A percentile compares a stretch with the other conserved stretches of the same genome.
These are phyloP conservation scores for Caenorhabditis sp. DNA, from an alignment of 2,888 invertebrate genomes.

Conservation along the genomic window DNA sequence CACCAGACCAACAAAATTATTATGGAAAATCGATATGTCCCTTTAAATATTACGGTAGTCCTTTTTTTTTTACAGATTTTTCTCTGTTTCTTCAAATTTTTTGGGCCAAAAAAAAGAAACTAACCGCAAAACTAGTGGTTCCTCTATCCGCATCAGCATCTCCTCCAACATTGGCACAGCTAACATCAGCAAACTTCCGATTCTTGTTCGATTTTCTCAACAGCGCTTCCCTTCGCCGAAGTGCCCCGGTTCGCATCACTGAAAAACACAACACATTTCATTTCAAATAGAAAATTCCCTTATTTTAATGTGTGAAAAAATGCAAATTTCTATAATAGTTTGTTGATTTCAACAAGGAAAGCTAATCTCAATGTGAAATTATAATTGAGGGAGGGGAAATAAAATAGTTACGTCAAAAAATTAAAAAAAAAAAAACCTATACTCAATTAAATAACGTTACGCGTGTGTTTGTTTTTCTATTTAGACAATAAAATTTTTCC, in stretches of 20 bases:
- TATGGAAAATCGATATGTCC: too few species aligned
- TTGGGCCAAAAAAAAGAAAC: not conserved
- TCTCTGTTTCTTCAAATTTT: not conserved
- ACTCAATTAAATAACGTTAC: too few species aligned
- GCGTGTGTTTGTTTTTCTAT: too few species aligned
- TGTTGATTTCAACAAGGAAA: too few species aligned
- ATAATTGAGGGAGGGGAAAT: too few species aligned
- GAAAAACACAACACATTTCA: not conserved
- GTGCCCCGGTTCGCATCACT: not conserved
- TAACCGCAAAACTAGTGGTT: not conserved
- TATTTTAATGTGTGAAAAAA: not conserved
- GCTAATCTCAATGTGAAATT: too few species aligned
- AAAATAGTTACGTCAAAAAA: too few species aligned
- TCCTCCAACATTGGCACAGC: not conserved
- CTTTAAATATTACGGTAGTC: too few species aligned
- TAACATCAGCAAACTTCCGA: not conserved
- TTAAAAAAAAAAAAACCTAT: too few species aligned
- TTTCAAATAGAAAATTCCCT: not conserved
- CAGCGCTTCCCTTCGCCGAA: not conserved
- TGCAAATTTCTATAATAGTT: too few species aligned
- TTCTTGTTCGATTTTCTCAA: not conserved
- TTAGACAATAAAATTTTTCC: too few species aligned
- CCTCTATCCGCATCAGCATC: not conserved
- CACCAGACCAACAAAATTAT: too few species aligned
- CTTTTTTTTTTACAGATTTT: not conserved